phyloP scores from a whole-genome alignment of 2,113 vertebrate genomes.

The Gorsachius goisagi region DNA sequence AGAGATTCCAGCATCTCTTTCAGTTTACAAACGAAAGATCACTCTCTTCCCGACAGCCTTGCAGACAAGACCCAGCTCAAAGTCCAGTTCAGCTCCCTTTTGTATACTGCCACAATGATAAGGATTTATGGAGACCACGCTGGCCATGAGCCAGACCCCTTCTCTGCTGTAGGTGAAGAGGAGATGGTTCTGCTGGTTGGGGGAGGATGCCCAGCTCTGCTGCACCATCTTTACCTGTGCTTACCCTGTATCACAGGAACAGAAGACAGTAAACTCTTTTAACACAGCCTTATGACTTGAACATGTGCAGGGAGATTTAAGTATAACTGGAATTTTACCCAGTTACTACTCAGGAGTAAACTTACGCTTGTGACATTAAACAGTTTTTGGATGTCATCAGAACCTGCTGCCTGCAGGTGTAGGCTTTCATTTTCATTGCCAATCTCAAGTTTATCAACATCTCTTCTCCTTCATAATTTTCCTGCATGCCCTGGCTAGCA shows the following conservation, averaged over 20 bases:
- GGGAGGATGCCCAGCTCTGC: not conserved
- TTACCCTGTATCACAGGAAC: not conserved
- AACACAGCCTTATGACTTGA: not conserved
- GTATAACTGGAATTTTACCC: not conserved
- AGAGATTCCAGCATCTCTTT: not conserved
- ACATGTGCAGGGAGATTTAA: not conserved
- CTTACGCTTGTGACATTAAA: not conserved
- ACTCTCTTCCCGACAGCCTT: not conserved
- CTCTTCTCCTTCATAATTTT: not conserved
- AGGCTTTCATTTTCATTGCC: not conserved
- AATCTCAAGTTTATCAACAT: not conserved
- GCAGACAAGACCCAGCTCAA: not conserved
- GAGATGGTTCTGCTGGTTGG: not conserved
- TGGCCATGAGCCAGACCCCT: not conserved
- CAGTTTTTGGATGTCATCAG: not conserved
- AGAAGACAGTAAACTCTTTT: not conserved
- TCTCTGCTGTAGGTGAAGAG: not conserved
- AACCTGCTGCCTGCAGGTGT: not conserved
- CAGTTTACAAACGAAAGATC: not conserved
- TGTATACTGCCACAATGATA: not conserved
- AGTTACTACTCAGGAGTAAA: not conserved
- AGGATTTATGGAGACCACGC: not conserved
- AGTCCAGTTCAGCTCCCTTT: not conserved
- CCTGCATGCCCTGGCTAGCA: not conserved
- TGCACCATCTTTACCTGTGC: not conserved